These are phyloP conservation scores for Cyprinodon tularosa DNA, from an alignment of 2,113 vertebrate species.

Conservation along the genomic window DNA sequence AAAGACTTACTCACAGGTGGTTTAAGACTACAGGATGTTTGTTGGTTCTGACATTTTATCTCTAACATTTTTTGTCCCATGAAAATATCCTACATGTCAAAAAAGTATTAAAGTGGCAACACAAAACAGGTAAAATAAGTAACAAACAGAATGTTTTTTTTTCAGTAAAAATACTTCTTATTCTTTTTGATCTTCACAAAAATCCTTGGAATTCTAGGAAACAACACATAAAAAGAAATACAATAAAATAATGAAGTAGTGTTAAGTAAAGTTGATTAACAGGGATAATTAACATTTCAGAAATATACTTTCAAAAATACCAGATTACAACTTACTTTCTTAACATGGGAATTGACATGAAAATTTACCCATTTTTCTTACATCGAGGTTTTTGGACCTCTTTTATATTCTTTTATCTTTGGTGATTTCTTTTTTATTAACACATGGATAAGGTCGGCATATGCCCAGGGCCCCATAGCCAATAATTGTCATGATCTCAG, in stretches of 20 bases:
- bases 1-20: slow-evolving; percentile 11
- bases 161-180: neutral
- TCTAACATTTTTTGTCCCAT: slow-evolving; percentile 19
- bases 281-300: neutral
- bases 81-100: neutral
- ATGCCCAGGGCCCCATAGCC: too few relatives aligned
- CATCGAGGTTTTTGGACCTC: too few relatives aligned
- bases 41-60: slow-evolving; percentile 10
- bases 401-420: too few relatives aligned
- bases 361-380: too few relatives aligned
- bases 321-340: too few relatives aligned
- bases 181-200: neutral
- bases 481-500: too few relatives aligned
- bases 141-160: neutral
- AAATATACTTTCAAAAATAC: neutral
- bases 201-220: neutral
- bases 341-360: too few relatives aligned
- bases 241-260: neutral
- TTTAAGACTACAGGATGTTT: slow-evolving; percentile 11
- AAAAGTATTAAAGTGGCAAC: slow-evolving; percentile 5
- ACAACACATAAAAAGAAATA: neutral
- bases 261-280: neutral
- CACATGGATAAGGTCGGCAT: too few relatives aligned
- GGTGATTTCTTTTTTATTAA: too few relatives aligned
- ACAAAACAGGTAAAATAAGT: neutral